Evolutionary conservation across 1,140 invertebrate genomes (phyloP).

Genomic region (Plectrocnemia conspersa): DNA sequence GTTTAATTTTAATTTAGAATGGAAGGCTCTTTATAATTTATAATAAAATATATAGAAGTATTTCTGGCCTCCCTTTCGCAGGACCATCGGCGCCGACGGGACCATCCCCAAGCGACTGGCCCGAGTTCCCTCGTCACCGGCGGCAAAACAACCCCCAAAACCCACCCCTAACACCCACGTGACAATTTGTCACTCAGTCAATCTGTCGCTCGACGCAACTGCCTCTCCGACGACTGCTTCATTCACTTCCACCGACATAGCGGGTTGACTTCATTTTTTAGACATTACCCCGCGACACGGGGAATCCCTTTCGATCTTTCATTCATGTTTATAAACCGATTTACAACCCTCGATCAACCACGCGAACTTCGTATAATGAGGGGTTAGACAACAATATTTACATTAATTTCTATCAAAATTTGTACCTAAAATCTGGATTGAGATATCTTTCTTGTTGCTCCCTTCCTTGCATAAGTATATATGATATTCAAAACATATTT

Average conservation of each 20-base stretch:
- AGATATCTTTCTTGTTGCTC: too few relatives aligned
- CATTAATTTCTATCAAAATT: too few relatives aligned
- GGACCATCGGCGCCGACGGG: neutral
- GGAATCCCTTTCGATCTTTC: too few relatives aligned
- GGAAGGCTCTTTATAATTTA: neutral
- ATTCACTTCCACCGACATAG: slow-evolving; percentile 22
- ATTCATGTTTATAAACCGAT: too few relatives aligned
- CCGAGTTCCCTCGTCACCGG: neutral
- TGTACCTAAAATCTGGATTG: too few relatives aligned
- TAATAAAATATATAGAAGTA: neutral
- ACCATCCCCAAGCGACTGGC: neutral
- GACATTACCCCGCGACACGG: too few relatives aligned
- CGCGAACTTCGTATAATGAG: too few relatives aligned
- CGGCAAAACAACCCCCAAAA: neutral
- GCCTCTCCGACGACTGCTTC: slow-evolving; percentile 25
- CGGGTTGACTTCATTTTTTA: slow-evolving; percentile 24
- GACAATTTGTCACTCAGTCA: slow-evolving; percentile 36
- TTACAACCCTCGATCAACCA: too few relatives aligned
- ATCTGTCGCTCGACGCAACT: slow-evolving; percentile 27
- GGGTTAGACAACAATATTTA: too few relatives aligned
- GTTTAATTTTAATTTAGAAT: too few relatives aligned
- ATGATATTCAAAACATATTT: too few relatives aligned
- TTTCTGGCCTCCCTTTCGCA: neutral
- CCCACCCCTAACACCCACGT: slow-evolving; percentile 9
- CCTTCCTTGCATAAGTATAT: too few relatives aligned